Base-by-base conservation (phyloP, 1,140 invertebrate genomes). In the Caenorhabditis briggsae region DNA sequence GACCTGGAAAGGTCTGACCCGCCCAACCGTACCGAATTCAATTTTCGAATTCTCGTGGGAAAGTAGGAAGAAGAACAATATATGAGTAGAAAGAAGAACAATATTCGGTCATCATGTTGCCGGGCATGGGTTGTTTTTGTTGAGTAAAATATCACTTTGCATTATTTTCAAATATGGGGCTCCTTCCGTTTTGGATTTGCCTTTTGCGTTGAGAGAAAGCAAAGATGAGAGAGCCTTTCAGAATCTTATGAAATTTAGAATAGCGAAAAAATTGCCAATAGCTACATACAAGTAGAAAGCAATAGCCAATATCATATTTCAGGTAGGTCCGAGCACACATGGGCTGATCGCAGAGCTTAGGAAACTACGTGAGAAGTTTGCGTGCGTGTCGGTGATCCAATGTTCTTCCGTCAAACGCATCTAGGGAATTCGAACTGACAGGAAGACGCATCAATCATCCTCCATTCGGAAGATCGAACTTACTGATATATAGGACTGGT, bases 351-450 rank as follows among this genome's bases (percentile, higher is more conserved):
- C 1, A 46, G 64, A 64, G 64, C 64, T 46, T 41, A 18, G 64
- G 46, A 70, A 43, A 70, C 33, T 70, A 70, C 23, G 61, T 33
- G 33, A 12, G 23, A 64, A 2, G 33, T 33, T 1, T 64, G 9
- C 9, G 23, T 33, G 61, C 64, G 41, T 70, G 64, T 8, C 33
- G 41, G 23, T 23, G 61, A 33, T 64, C 61, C 33, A 78, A 78
- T 78, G 70, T 78, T 78, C 70, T 2, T 16, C 16, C 70, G 46
- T 53, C 46, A 78, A 78, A 78, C 70, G 70, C 70, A 78, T 78
- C 70, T 78, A 78, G 70, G 70, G 70, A 78, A 78, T 78, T 78
- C 70, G 70, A 78, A 78, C n/a, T 78, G 70, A 78, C 70, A 78
- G 46, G 14, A 53, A 48, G 33, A 50, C 70, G 70, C 70, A 78